phyloP scores from a whole-genome alignment of 1,140 invertebrate species.

The Vollenhovia emeryi region DNA sequence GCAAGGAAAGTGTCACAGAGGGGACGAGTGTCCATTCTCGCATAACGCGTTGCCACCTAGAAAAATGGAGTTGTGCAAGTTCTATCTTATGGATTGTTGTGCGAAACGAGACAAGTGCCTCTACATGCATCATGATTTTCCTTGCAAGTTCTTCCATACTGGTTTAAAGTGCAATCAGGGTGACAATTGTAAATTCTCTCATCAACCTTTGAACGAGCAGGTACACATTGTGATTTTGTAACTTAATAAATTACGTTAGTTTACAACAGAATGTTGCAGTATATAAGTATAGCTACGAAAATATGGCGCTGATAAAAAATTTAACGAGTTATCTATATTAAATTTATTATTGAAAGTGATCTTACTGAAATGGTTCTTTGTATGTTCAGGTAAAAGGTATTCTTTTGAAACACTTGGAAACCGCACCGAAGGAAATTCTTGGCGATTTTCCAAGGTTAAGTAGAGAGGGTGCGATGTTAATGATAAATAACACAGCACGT shows the following conservation, averaged over 20 bases:
- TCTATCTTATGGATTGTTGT: slow-evolving; percentile 98
- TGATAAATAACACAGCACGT: slow-evolving; percentile 90
- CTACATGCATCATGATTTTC: slow-evolving; percentile 98
- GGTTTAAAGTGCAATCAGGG: slow-evolving; percentile 93
- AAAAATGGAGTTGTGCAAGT: slow-evolving; percentile 98
- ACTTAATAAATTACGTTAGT: slow-evolving; percentile 83
- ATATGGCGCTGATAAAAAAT: neutral
- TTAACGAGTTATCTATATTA: neutral
- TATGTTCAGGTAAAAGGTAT: slow-evolving; percentile 82
- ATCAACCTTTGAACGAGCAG: slow-evolving; percentile 91
- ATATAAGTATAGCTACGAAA: neutral
- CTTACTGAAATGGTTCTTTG: slow-evolving; percentile 5
- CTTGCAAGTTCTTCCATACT: slow-evolving; percentile 98
- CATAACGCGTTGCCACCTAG: slow-evolving; percentile 93
- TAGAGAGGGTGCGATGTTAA: slow-evolving; percentile 90
- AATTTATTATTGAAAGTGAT: slow-evolving; percentile 18
- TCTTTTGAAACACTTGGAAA: slow-evolving; percentile 93
- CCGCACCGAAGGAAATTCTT: slow-evolving; percentile 95
- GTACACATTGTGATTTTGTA: slow-evolving; percentile 86
- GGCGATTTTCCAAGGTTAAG: slow-evolving; percentile 94
- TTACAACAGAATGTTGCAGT: slow-evolving; percentile 84
- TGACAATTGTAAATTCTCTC: slow-evolving; percentile 97
- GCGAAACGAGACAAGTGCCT: slow-evolving; percentile 97
- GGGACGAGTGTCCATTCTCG: slow-evolving; percentile 93
- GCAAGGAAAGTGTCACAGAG: slow-evolving; percentile 94